A percentile compares a stretch with the other conserved stretches of the same genome.
Conservation (phyloP, 2,888 invertebrate genomes). For the Bellardia pandia region DNA sequence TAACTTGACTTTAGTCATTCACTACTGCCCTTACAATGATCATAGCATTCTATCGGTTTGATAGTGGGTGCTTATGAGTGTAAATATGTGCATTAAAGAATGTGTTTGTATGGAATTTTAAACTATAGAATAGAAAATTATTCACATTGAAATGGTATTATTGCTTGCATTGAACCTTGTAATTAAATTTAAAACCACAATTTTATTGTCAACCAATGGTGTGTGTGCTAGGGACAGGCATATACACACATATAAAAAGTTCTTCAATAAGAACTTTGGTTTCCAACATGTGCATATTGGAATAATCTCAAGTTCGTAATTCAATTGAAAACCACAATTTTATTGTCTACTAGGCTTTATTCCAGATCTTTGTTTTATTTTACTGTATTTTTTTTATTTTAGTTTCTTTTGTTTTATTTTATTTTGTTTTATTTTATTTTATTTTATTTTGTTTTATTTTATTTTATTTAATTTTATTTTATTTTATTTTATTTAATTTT, state of each 20-base stretch:
- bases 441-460: too few species aligned
- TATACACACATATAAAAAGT: background rate
- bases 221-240: conserved; percentile 7
- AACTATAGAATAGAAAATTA: conserved; percentile 60
- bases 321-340: conserved; percentile 74
- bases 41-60: conserved; percentile 11
- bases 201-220: conserved; percentile 70
- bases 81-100: conserved; percentile 1
- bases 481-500: too few species aligned
- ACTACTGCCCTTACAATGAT: conserved; percentile 26
- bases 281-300: too few species aligned
- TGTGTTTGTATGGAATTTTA: conserved; percentile 63
- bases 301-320: conserved; percentile 66
- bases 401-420: too few species aligned
- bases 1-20: conserved; percentile 61
- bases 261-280: too few species aligned
- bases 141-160: conserved; percentile 55
- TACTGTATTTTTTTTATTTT: too few species aligned
- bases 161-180: conserved; percentile 69
- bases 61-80: background rate
- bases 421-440: too few species aligned
- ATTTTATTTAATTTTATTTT: too few species aligned
- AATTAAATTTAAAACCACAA: conserved; percentile 75
- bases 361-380: too few species aligned
- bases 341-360: conserved; percentile 56